Evolutionary conservation across 2,113 vertebrate genomes (phyloP), one percentile per base, ranked within the genome.

Genomic region (Danionella cerebrum): DNA sequence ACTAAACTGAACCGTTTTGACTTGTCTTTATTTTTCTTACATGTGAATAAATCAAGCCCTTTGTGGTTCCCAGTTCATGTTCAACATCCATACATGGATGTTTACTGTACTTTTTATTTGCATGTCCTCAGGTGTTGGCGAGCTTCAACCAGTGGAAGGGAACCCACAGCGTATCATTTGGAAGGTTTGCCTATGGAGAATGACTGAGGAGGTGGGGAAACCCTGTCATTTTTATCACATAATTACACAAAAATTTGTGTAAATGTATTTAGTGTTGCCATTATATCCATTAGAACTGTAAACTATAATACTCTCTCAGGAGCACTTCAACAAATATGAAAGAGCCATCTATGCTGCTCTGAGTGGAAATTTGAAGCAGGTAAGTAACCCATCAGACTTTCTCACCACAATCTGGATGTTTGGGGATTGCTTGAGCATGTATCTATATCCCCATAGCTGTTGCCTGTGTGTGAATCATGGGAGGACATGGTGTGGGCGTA

Each of bases 111-210:
- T 57, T 48, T 64, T 36, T 76, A 35, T 67, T 14, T 67, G 19
- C 48, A 21, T 33, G 71, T 71, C 11, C 13, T 68, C 77, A 89
- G 84, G 78, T 79, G 88, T 88, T 31, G 65, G 73, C 7, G 89
- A 91, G 74, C 60, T 97, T 72, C 87, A 91, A 67, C 87, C 91
- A 2, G 93, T 98, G 14, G 90, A 98, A 83, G 96, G 96, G 50
- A 99, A 99, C 84, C 94, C 96, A 5, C 91, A 98, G 16, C 85
- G 96, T 62, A 88, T 90, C 24, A 90, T 98, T 79, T 99, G 96
- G 96, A 98, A 98, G 87, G 85, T 88, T 47, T 94, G 94, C 72
- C 98, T 94, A 70, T 99, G 96, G 96, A 91, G 93, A 54, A 91
- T 99, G 93, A 93, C 96, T 53, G 95, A 96, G 77, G 94, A 96